Conservation (phyloP, 2,888 invertebrate species). For the Orthosia gothica region DNA sequence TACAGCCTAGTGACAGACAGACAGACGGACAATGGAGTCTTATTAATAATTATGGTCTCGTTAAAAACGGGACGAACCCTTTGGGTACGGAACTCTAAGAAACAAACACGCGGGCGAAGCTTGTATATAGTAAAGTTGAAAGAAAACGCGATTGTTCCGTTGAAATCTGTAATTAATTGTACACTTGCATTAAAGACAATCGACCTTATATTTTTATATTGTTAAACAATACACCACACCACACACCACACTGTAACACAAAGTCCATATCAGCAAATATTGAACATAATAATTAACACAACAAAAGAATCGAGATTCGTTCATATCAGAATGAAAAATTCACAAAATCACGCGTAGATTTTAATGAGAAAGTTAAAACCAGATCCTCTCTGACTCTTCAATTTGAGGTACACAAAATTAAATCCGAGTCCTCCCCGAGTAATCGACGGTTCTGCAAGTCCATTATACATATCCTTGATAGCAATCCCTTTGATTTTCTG, state of each 20-base stretch:
- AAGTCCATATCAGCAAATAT: neutral
- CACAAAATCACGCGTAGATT: constrained; percentile 81
- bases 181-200: neutral
- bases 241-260: neutral
- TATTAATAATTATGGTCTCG: no score
- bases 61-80: no score
- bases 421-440: constrained; percentile 86
- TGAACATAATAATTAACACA: neutral
- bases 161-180: constrained; percentile 22
- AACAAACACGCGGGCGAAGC: no score
- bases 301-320: neutral
- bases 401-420: constrained; percentile 82
- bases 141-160: neutral
- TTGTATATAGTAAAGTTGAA: neutral
- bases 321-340: neutral
- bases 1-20: no score
- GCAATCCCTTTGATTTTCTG: constrained; percentile 86
- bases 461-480: constrained; percentile 85
- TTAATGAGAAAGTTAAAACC: constrained; percentile 83
- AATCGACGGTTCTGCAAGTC: constrained; percentile 82
- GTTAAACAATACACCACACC: neutral
- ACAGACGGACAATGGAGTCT: no score
- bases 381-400: constrained; percentile 86
- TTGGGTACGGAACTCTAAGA: no score
- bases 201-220: neutral